Base-by-base conservation (phyloP, 1,140 invertebrate species). In the Euborellia annulipes region DNA sequence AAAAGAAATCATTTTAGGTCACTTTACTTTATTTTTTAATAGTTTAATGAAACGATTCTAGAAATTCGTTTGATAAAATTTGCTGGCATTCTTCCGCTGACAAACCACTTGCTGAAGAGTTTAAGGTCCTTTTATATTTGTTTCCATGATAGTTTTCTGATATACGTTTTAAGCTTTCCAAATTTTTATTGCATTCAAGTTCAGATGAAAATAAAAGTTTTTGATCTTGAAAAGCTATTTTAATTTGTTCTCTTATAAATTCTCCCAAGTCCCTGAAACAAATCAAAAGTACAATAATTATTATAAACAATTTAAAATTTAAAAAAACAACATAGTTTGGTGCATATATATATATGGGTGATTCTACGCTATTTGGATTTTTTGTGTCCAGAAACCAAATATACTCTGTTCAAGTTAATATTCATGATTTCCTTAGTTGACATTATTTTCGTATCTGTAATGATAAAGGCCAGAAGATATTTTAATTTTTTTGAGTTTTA, bases 241-340 rank as follows among this genome's bases (percentile, higher is more conserved):
- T 76, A 1, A 89, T 57, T 62, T 76, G 70, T 23, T 79, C 66
- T 51, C 83, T 71, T 48, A 91, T 73, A 55, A 76, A 70, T 55
- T 79, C 72, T 43, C 78, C 80, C 36, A 88, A 63, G 64, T 89
- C 85, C 56, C 85, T 86, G 63, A 54, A 69, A 69, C 52, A 56
- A 56, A 57, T 55, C 58, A 55, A 55, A 49, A 20, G 23, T 36
- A 45, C 1, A 49, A n/a, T n/a, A n/a, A n/a, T n/a, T n/a, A n/a
- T n/a, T n/a, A n/a, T n/a, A n/a, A n/a, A n/a, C n/a, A n/a, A n/a
- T n/a, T n/a, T n/a, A n/a, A n/a, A n/a, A n/a, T n/a, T n/a, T n/a
- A n/a, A n/a, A n/a, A n/a, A n/a, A n/a, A n/a, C n/a, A n/a, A n/a
- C n/a, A n/a, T n/a, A n/a, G n/a, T n/a, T n/a, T n/a, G n/a, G n/a